Conservation (phyloP, 1,140 invertebrate genomes). For the Bilobella aurantiaca region DNA sequence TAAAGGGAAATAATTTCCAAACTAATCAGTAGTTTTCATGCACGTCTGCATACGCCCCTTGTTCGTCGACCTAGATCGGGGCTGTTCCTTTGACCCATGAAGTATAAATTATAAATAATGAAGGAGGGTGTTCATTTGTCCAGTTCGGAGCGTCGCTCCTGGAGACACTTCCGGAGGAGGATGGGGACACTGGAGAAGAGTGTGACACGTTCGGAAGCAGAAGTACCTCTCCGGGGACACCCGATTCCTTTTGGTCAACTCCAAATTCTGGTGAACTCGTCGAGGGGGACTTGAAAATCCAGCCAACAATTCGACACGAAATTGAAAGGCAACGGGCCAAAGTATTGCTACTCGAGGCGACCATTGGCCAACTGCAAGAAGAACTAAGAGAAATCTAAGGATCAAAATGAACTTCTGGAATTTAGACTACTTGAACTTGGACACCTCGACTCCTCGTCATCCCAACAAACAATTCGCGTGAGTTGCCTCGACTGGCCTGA, state of each 20-base stretch:
- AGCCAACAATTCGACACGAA: not conserved
- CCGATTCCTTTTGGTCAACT: too few species aligned
- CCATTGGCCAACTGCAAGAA: constrained; percentile 29
- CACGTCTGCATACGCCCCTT: too few species aligned
- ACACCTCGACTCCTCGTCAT: constrained; percentile 12
- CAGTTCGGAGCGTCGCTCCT: too few species aligned
- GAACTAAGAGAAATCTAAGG: constrained; percentile 31
- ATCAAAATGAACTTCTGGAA: constrained; percentile 34
- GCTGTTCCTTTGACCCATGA: too few species aligned
- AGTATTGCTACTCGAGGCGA: constrained; percentile 23
- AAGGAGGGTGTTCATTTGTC: too few species aligned
- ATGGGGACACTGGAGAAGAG: constrained; percentile 24
- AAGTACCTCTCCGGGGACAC: too few species aligned
- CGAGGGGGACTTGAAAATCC: not conserved
- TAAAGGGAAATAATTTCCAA: too few species aligned
- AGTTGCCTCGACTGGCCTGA: too few species aligned
- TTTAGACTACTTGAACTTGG: constrained; percentile 33
- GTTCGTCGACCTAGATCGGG: too few species aligned
- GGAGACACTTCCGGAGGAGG: constrained; percentile 33
- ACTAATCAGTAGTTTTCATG: too few species aligned
- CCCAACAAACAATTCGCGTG: not conserved
- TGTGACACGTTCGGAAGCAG: not conserved
- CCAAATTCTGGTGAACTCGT: too few species aligned
- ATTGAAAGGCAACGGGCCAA: constrained; percentile 16
- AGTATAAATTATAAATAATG: too few species aligned